A percentile compares a stretch with the other conserved stretches of the same genome.
Evolutionary conservation across 64 coral and sea anemone genomes (phyloP).

Genomic region (Stichodactyla mertensii): DNA sequence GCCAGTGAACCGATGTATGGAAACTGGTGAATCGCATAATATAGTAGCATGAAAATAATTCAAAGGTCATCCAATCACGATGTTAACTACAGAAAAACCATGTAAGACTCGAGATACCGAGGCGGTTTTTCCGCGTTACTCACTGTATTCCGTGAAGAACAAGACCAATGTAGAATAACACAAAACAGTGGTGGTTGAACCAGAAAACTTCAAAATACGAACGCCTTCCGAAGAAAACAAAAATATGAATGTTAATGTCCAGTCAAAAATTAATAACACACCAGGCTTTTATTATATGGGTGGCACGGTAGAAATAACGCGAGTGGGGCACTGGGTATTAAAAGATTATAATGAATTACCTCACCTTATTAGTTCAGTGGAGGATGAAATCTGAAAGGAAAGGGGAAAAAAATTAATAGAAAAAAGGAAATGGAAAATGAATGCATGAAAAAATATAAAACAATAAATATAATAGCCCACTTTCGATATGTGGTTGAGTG

Average conservation of each 20-base stretch:
- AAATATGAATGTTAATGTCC: too few species aligned
- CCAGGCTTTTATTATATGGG: too few species aligned
- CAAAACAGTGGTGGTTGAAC: conserved; percentile 86
- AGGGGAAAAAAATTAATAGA: background rate
- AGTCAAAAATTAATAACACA: too few species aligned
- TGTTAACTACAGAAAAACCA: too few species aligned
- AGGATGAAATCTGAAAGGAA: conserved; percentile 52
- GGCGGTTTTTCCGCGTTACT: conserved; percentile 6
- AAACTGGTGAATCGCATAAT: too few species aligned
- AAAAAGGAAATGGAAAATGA: background rate
- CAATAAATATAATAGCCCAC: background rate
- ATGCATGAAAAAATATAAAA: background rate
- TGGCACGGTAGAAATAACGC: too few species aligned
- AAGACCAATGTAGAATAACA: conserved; percentile 79
- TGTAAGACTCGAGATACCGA: background rate
- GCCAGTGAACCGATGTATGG: too few species aligned
- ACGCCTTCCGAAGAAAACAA: conserved; percentile 23
- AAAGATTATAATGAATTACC: too few species aligned
- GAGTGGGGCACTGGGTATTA: too few species aligned
- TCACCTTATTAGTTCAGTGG: conserved; percentile 86
- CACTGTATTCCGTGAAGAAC: conserved; percentile 83
- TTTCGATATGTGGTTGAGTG: too few species aligned
- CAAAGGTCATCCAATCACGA: too few species aligned
- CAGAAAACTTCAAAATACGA: conserved; percentile 94
- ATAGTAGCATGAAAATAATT: too few species aligned